Percentiles rank a stretch among this genome's conserved stretches.
Conservation (phyloP, 2,113 vertebrate genomes). For the Mastomys coucha region DNA sequence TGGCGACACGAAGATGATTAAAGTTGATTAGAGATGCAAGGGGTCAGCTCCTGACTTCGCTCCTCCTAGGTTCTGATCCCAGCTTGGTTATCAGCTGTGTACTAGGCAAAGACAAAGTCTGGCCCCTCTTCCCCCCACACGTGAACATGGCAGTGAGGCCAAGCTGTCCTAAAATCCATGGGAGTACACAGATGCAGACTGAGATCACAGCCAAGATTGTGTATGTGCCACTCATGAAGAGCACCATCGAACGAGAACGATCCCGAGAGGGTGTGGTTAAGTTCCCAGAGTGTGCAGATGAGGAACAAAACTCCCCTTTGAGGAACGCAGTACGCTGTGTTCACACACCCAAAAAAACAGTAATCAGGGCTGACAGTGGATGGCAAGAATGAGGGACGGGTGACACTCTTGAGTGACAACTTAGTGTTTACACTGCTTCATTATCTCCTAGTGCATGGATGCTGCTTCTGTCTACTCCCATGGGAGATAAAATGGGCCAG, state of each 20-base stretch:
- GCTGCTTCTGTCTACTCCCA: fast-evolving
- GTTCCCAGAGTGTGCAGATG: too few relatives aligned
- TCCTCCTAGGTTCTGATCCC: background rate
- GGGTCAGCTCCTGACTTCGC: background rate
- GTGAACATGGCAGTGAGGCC: fast-evolving
- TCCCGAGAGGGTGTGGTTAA: background rate
- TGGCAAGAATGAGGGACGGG: background rate
- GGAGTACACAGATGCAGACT: background rate
- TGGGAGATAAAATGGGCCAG: background rate
- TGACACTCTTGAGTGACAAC: background rate
- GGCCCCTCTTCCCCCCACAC: background rate
- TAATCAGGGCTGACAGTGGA: fast-evolving
- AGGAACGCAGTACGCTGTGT: background rate
- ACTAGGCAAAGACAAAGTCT: fast-evolving
- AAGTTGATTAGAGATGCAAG: too few relatives aligned
- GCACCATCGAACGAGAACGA: fast-evolving
- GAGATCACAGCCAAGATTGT: fast-evolving
- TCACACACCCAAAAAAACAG: background rate
- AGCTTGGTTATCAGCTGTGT: background rate
- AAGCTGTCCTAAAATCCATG: too few relatives aligned
- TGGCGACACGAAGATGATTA: background rate
- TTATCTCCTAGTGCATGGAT: background rate
- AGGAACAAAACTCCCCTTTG: background rate
- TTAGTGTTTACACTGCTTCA: fast-evolving
- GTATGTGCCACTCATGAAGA: fast-evolving